These are phyloP conservation scores for Drosophila planitibia DNA, from an alignment of 2,888 invertebrate genomes.

Conservation along the genomic window DNA sequence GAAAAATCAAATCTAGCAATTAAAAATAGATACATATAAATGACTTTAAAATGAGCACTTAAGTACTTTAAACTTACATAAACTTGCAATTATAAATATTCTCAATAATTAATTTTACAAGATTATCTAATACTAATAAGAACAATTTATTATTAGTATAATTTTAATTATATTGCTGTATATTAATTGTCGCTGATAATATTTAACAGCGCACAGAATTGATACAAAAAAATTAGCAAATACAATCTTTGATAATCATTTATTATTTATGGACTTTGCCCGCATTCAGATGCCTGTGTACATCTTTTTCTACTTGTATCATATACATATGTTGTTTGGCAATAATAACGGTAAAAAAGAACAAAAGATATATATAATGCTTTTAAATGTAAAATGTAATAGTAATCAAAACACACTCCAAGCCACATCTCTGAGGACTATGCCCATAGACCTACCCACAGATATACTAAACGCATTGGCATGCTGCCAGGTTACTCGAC, in stretches of 20 bases:
- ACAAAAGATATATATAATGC: neutral
- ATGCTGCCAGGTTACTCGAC: slow-evolving; percentile 35
- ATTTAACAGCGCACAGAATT: neutral
- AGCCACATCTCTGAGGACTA: slow-evolving; percentile 4
- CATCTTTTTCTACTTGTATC: neutral
- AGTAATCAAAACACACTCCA: slow-evolving; percentile 17
- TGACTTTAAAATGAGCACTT: neutral
- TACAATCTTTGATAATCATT: neutral
- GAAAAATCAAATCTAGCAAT: neutral
- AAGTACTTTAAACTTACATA: neutral
- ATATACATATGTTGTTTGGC: neutral
- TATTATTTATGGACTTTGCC: neutral
- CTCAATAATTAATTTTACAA: neutral
- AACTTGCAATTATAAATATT: neutral
- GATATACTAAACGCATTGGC: slow-evolving; percentile 32
- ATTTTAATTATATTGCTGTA: neutral
- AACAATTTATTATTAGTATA: neutral
- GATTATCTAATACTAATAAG: neutral
- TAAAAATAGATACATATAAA: neutral
- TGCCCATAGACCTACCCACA: neutral
- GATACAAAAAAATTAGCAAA: too few species aligned
- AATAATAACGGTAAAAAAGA: neutral
- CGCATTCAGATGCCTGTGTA: neutral
- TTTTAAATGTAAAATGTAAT: slow-evolving; percentile 8
- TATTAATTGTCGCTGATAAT: neutral